Base-by-base conservation (phyloP, 2,797 vertebrate genomes). In the Gephyroberyx darwinii region DNA sequence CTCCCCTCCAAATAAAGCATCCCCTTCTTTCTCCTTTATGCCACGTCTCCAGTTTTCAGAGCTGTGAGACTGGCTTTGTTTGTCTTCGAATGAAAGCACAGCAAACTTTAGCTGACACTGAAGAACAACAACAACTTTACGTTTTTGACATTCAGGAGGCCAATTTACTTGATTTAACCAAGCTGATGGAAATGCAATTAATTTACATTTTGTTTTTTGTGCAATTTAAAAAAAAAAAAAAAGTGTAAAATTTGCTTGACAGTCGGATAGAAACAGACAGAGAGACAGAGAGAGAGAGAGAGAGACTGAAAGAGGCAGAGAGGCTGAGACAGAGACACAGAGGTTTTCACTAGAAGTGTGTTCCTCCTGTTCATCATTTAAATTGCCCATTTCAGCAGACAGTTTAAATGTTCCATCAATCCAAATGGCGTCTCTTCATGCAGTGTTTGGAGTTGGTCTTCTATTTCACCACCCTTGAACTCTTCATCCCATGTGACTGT, bases 101-200 rank as follows among this genome's bases (percentile, higher is more conserved):
- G 26, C 26, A n/a, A 55, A 53, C 22, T 64, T 30, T 20, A 16
- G 47, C 14, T 12, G 30, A 43, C 37, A 61, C 4, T 52, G 50
- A 80, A 71, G 20, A 67, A 50, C 51, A 77, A 31, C 20, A 31
- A 31, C 16, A 8, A 33, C 1, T 41, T 50, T n/a, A n/a, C n/a
- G n/a, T n/a, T n/a, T n/a, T n/a, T 82, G 78, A 89, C 81, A 82
- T 81, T 83, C 75, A 75, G n/a, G 53, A 81, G 65, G 65, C 47
- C 68, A 77, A 64, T 83, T 81, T 83, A 77, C 82, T 74, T 5
- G 3, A 74, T 76, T 72, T 10, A 62, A 57, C 26, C 20, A 55
- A 37, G 22, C 33, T 65, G 65, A 74, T 71, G 55, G 71, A 66
- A 78, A 78, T 63, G 69, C 50, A 58, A 37, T 45, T 57, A 70